phyloP scores from a whole-genome alignment of 2,888 invertebrate species.

The Megamerina dolium region DNA sequence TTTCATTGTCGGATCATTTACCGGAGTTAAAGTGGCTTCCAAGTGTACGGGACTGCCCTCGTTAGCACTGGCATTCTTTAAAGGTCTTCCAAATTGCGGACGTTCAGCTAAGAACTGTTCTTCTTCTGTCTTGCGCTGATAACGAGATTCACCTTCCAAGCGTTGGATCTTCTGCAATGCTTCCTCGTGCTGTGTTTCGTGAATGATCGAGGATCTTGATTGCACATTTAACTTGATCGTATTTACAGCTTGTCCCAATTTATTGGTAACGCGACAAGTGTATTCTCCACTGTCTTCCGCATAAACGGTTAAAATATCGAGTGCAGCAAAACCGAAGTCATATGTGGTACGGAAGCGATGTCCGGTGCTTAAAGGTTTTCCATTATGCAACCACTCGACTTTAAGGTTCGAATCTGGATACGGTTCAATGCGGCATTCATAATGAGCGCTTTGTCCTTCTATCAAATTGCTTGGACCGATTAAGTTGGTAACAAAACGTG shows the following conservation, averaged over 20 bases:
- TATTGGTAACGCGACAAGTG: slow-evolving; percentile 80
- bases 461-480: slow-evolving; percentile 79
- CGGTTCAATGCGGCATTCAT: slow-evolving; percentile 88
- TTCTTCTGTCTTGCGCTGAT: slow-evolving; percentile 65
- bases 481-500: slow-evolving; percentile 77
- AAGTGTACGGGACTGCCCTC: slow-evolving; percentile 87
- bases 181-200: slow-evolving; percentile 88
- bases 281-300: slow-evolving; percentile 93
- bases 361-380: slow-evolving; percentile 77
- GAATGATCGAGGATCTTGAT: slow-evolving; percentile 76
- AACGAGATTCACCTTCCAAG: slow-evolving; percentile 78
- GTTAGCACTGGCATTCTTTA: slow-evolving; percentile 77
- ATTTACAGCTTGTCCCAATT: slow-evolving; percentile 75
- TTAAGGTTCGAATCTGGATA: slow-evolving; percentile 84
- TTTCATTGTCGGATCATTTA: slow-evolving; percentile 96
- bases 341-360: slow-evolving; percentile 90
- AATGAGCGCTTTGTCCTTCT: slow-evolving; percentile 87
- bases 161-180: slow-evolving; percentile 87
- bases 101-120: slow-evolving; percentile 74
- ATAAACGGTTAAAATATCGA: slow-evolving; percentile 90
- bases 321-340: slow-evolving; percentile 94
- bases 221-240: slow-evolving; percentile 75
- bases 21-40: slow-evolving; percentile 91
- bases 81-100: slow-evolving; percentile 81
- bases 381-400: slow-evolving; percentile 92